Evolutionary conservation across 2,113 vertebrate species (phyloP), one percentile per base, ranked within the genome.

Genomic region (Danio rerio): DNA sequence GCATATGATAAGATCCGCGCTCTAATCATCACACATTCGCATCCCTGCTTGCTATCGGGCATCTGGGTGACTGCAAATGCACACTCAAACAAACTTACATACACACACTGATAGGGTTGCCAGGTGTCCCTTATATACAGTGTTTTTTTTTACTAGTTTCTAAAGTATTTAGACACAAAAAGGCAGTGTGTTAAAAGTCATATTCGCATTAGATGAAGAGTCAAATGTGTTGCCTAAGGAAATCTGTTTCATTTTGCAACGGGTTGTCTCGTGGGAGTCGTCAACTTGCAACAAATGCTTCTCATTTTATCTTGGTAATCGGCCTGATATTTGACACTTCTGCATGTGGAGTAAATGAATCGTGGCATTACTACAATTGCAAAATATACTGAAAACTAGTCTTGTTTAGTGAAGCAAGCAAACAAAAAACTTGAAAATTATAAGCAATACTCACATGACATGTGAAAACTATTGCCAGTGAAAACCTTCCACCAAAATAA

Each of bases 21-120:
- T 90, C 90, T 93, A 91, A 92, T 93, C 91, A 91, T 88, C 87
- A 84, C 89, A 89, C 88, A 90, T 92, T 92, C 89, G 90, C 86
- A 87, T 89, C 87, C 83, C 72, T 3, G 66, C 49, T 20, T 79
- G 75, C 89, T 89, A 90, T 91, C 89, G 86, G 40, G 72, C 52
- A 81, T 56, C 85, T 69, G 83, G 73, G 76, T 74, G 52, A 82
- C 81, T 86, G 65, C 70, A 88, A 87, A 89, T 85, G 86, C 7
- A 9, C 78, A 77, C 68, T 52, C 47, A 72, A 40, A 82, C n/a
- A 70, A 62, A 49, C 59, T 56, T 5, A 42, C 74, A 31, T 7
- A 58, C 21, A 56, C 56, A 40, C 40, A 31, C 21, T 18, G 8
- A 15, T 55, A 56, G 16, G 2, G 6, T 56, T 80, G 11, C n/a